phyloP scores from a whole-genome alignment of 1,140 invertebrate species.

The Eueides isabella region DNA sequence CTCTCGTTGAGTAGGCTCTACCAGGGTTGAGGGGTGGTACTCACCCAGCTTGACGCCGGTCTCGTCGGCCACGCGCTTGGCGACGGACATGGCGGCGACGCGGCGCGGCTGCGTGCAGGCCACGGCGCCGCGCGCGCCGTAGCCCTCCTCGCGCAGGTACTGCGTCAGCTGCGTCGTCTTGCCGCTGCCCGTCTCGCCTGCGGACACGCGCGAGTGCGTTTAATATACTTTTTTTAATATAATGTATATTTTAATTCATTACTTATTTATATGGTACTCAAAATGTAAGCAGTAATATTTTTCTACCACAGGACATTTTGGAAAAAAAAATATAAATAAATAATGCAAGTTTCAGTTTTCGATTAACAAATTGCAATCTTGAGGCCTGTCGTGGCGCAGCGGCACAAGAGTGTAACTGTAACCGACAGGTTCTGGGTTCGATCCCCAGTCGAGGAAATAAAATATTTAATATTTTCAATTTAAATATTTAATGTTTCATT shows the following conservation, averaged over 20 bases:
- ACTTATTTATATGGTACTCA: conserved; percentile 63
- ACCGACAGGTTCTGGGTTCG: too few species aligned
- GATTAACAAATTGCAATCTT: conserved; percentile 19
- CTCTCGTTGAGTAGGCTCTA: too few species aligned
- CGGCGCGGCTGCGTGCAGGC: conserved; percentile 97
- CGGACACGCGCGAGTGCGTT: too few species aligned
- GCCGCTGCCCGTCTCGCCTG: conserved; percentile 98
- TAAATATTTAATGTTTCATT: too few species aligned
- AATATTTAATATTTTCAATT: too few species aligned
- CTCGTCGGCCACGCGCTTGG: conserved; percentile 99
- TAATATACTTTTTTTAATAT: too few species aligned
- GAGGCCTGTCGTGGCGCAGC: too few species aligned
- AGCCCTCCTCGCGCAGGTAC: conserved; percentile 99
- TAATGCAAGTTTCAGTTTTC: conserved; percentile 27
- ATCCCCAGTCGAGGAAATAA: too few species aligned
- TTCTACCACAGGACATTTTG: conserved; percentile 55
- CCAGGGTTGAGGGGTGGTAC: neutral
- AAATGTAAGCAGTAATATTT: conserved; percentile 73
- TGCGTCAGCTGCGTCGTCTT: conserved; percentile 99
- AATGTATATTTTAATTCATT: conserved; percentile 60
- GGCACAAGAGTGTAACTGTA: too few species aligned
- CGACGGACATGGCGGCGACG: conserved; percentile 99
- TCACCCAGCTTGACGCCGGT: conserved; percentile 93
- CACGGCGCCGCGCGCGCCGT: conserved; percentile 94
- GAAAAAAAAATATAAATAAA: conserved; percentile 3